Conservation (phyloP, 64 coral and sea anemone species). For the Catalaphyllia jardinei region DNA sequence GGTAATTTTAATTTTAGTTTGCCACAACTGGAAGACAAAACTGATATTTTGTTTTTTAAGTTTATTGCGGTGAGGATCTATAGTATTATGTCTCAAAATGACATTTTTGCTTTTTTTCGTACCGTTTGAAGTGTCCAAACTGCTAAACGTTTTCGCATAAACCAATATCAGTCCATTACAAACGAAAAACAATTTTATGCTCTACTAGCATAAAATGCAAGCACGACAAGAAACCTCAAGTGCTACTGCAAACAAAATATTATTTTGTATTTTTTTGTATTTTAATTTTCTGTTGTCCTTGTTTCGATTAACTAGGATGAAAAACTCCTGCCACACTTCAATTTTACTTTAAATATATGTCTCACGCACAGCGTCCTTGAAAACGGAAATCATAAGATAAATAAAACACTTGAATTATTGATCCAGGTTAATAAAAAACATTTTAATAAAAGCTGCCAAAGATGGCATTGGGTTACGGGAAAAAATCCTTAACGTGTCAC, state of each 20-base stretch:
- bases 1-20: not conserved
- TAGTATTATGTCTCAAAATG: not conserved
- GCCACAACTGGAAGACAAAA: not conserved
- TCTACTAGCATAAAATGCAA: too few species aligned
- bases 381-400: not conserved
- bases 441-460: too few species aligned
- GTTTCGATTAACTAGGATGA: too few species aligned
- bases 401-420: not conserved
- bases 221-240: too few species aligned
- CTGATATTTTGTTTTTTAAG: not conserved
- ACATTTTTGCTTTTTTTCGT: not conserved
- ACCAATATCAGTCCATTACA: too few species aligned
- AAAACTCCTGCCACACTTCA: not conserved
- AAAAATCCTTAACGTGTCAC: too few species aligned
- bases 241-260: too few species aligned
- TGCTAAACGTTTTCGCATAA: not conserved
- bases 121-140: not conserved
- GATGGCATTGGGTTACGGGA: too few species aligned
- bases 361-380: not conserved
- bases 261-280: too few species aligned
- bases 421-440: not conserved
- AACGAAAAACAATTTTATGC: too few species aligned
- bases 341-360: not conserved
- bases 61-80: too few species aligned
- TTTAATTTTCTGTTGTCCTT: too few species aligned